phyloP scores from a whole-genome alignment of 2,888 invertebrate species.

The Leptothorax acervorum region DNA sequence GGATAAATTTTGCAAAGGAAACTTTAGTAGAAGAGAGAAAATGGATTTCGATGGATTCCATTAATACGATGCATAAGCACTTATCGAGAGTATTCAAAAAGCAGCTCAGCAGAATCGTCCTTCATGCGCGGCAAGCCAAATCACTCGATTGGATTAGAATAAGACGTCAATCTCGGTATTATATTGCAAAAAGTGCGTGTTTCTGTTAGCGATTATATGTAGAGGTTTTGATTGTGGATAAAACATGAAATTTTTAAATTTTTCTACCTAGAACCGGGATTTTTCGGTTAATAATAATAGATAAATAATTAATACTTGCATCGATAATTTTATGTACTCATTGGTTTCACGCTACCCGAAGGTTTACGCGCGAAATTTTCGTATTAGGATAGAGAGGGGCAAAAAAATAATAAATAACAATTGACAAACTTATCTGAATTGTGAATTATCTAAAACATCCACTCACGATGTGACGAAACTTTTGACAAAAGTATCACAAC shows the following conservation, averaged over 20 bases:
- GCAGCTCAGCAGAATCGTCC: constrained; percentile 56
- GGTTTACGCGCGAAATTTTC: not conserved
- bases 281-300: not conserved
- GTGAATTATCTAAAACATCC: not conserved
- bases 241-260: constrained; percentile 44
- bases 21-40: constrained; percentile 53
- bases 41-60: constrained; percentile 57
- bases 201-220: constrained; percentile 39
- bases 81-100: constrained; percentile 60
- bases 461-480: constrained; percentile 4
- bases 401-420: constrained; percentile 16
- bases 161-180: constrained; percentile 28
- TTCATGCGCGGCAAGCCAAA: constrained; percentile 43
- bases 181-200: constrained; percentile 41
- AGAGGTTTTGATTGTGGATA: constrained; percentile 57
- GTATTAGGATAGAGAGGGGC: not conserved
- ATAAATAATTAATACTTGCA: constrained; percentile 23
- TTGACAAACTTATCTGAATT: constrained; percentile 8
- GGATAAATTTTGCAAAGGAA: constrained; percentile 55
- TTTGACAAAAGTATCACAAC: constrained; percentile 17
- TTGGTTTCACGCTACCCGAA: not conserved
- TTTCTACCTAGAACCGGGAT: constrained; percentile 51
- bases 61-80: constrained; percentile 59
- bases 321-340: constrained; percentile 13
- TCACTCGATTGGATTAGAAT: constrained; percentile 38